Conservation (phyloP, 2,113 vertebrate species). For the Leiothrix lutea region DNA sequence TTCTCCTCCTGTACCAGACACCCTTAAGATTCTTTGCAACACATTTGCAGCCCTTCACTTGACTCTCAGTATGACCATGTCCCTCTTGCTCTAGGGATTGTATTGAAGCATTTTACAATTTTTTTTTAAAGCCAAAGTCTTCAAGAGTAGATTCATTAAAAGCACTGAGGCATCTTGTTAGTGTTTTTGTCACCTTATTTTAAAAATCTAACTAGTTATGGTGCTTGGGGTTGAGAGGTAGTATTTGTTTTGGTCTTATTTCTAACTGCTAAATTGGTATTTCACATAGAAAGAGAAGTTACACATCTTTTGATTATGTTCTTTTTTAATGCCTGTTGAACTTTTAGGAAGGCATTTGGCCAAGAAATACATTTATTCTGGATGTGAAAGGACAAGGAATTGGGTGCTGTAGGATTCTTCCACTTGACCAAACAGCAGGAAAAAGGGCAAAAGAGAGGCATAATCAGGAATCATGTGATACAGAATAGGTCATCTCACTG, state of each 20-base stretch:
- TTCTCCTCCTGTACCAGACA: background rate
- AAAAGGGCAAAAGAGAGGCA: background rate
- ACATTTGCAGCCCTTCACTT: background rate
- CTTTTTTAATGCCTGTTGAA: background rate
- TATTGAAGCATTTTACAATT: background rate
- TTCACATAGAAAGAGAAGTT: background rate
- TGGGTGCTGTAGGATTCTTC: background rate
- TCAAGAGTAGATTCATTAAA: background rate
- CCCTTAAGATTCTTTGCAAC: background rate
- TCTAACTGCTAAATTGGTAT: background rate
- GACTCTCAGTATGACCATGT: accelerated
- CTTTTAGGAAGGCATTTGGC: background rate
- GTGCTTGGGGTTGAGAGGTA: background rate
- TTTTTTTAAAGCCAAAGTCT: background rate
- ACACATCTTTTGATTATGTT: background rate
- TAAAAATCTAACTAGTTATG: background rate
- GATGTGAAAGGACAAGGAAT: background rate
- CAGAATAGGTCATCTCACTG: background rate
- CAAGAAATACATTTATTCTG: background rate
- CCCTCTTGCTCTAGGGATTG: background rate
- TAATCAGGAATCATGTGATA: background rate
- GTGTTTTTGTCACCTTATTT: background rate
- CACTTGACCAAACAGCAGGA: background rate
- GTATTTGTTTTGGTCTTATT: background rate
- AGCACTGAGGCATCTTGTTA: background rate